Percentiles rank a stretch among this genome's conserved stretches.
phyloP scores from a whole-genome alignment of 2,888 invertebrate genomes.

The Metallyticus violacea region DNA sequence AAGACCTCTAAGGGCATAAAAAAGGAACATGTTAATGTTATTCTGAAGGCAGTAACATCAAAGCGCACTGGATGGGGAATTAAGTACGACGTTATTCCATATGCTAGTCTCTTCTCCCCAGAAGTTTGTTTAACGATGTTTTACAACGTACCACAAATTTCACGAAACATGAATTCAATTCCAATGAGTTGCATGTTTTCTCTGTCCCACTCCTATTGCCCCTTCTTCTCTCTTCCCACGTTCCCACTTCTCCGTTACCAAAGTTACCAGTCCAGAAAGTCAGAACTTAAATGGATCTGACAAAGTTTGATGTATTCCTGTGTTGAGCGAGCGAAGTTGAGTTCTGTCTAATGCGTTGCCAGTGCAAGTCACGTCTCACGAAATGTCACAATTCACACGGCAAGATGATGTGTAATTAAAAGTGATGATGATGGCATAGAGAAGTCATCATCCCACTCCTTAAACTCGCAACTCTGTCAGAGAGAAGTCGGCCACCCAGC shows the following conservation, averaged over 20 bases:
- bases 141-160: background rate
- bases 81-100: background rate
- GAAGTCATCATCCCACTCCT: background rate
- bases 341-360: background rate
- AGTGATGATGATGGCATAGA: background rate
- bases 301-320: background rate
- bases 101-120: background rate
- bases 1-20: background rate
- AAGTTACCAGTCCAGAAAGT: background rate
- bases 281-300: background rate
- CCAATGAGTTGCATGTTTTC: background rate
- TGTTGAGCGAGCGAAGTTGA: background rate
- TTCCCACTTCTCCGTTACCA: background rate
- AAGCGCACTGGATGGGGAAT: background rate
- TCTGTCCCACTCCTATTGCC: no score
- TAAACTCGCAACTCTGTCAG: background rate
- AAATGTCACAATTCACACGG: background rate
- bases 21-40: background rate
- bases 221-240: no score
- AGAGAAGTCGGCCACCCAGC: no score
- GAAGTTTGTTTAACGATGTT: background rate
- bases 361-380: background rate
- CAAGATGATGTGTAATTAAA: background rate
- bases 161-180: background rate
- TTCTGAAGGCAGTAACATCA: background rate